phyloP scores from a whole-genome alignment of 2,797 vertebrate genomes.

The Chloroceryle amazona region DNA sequence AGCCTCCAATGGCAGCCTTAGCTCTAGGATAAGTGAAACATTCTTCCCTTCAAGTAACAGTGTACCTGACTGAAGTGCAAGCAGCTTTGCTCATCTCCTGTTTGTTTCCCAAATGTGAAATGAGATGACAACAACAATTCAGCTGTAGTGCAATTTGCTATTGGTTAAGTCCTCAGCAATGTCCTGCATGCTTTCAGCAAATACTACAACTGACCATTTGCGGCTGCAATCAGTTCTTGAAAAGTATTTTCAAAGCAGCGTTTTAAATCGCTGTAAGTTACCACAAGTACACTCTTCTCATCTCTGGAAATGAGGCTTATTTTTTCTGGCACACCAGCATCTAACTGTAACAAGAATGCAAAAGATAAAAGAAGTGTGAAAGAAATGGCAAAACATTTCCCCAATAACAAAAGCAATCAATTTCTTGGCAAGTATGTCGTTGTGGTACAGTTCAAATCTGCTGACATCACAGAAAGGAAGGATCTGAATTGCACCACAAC shows the following conservation, averaged over 20 bases:
- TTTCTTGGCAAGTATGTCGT: background rate
- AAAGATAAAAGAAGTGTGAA: constrained; percentile 59
- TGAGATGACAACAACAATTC: constrained; percentile 86
- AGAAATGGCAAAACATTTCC: constrained; percentile 72
- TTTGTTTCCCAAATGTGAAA: constrained; percentile 83
- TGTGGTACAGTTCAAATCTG: background rate
- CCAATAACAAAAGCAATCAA: constrained; percentile 66
- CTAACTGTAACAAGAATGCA: constrained; percentile 87
- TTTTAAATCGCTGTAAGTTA: constrained; percentile 99
- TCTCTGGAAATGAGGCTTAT: constrained; percentile 98
- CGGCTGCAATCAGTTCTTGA: constrained; percentile 96
- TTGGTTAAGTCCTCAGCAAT: constrained; percentile 82
- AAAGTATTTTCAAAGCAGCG: constrained; percentile 99
- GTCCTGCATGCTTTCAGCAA: constrained; percentile 82
- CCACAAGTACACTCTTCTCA: constrained; percentile 98
- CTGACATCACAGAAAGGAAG: constrained; percentile 2
- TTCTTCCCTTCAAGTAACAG: constrained; percentile 95
- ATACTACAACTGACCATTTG: constrained; percentile 97
- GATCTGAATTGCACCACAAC: background rate
- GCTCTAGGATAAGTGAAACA: constrained; percentile 88
- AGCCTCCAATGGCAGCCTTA: constrained; percentile 90
- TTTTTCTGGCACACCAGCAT: constrained; percentile 98
- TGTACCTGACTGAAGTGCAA: constrained; percentile 96
- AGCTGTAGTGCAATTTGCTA: constrained; percentile 96
- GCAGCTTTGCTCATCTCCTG: constrained; percentile 88